Base-by-base conservation (phyloP, 2,113 vertebrate species). In the Leucoraja erinaceus region DNA sequence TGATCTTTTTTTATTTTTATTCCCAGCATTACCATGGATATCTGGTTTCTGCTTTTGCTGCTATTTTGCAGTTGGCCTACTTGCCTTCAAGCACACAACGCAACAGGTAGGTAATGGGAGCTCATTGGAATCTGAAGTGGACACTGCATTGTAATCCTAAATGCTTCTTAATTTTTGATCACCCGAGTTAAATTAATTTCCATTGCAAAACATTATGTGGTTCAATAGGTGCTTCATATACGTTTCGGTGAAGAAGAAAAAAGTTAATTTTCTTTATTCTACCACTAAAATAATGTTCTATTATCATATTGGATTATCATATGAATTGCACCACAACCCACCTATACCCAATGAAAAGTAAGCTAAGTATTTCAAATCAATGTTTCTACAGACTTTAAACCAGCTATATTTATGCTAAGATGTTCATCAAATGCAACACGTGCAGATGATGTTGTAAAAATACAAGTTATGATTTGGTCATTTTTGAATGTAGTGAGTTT, bases 21-120 rank as follows among this genome's bases (percentile, higher is more conserved):
- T 91, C 72, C 38, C 90, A 91, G 90, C 90, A 28, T 91, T 54
- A 72, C 68, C 66, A 91, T 91, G 90, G 68, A 91, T 91, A 38
- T 47, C 90, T 54, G 90, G 90, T 91, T 91, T 91, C 20, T 91
- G 22, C 0, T 74, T 18, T 28, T 72, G 22, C 63, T 90, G 66
- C 90, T 91, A 38, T 16, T 47, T 12, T 47, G 90, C 90, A 74
- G 90, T 72, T 63, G 33, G 47, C 31, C 70, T 25, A 25, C 9
- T 25, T 91, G 68, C 22, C 90, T 72, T 68, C 31, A 25, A 72
- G 90, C 66, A 54, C 33, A 91, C 4, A 91, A 74, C 33, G 28
- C 90, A 72, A 91, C 90, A 91, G 90, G 90, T 91, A 72, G 22
- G 90, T 33, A 66, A 88, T 31, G 28, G 61, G 38, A 63, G n/a